Evolutionary conservation across 2,888 invertebrate species (phyloP), one percentile per base, ranked within the genome.

Genomic region (Apamea sordens): DNA sequence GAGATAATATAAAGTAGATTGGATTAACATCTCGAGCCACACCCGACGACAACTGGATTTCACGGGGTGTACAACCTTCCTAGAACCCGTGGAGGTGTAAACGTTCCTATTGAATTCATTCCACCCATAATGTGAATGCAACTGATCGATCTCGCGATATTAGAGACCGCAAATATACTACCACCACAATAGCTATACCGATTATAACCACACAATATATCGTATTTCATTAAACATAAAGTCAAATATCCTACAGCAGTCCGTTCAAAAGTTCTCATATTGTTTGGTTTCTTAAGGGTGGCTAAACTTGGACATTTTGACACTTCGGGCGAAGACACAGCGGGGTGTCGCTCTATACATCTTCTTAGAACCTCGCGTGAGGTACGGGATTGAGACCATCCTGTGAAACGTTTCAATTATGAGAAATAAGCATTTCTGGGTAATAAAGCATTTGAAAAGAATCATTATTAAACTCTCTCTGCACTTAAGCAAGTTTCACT

Each of bases 301-400:
- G 95, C 92, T 94, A 92, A 91, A 93, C 90, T 93, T 92, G 93
- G 94, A 94, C 95, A 95, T 96, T 96, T 96, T 96, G 97, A 97
- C 97, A 96, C 96, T 96, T 96, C 94, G 94, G 94, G 93, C 94
- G 94, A 96, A 96, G 92, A 92, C 95, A 70, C 97, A 95, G 96
- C 95, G 93, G 97, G 97, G 92, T 89, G 93, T 88, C 95, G 84
- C 90, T 92, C 93, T 94, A 93, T 94, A 93, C 92, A 92, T 94
- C 91, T 96, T 96, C 96, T 93, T 89, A 93, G 96, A 96, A 96
- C 88, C 92, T 93, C 92, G 94, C 92, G 95, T 95, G 96, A 92
- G 96, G 94, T 93, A 92, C 83, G 80, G 89, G 92, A 94, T 95
- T 94, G 93, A 94, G 94, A 94, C 92, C 92, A 93, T 93, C 94